These are phyloP conservation scores for Sebastes trivittatus DNA, from an alignment of 2,797 vertebrate genomes.

Conservation along the genomic window DNA sequence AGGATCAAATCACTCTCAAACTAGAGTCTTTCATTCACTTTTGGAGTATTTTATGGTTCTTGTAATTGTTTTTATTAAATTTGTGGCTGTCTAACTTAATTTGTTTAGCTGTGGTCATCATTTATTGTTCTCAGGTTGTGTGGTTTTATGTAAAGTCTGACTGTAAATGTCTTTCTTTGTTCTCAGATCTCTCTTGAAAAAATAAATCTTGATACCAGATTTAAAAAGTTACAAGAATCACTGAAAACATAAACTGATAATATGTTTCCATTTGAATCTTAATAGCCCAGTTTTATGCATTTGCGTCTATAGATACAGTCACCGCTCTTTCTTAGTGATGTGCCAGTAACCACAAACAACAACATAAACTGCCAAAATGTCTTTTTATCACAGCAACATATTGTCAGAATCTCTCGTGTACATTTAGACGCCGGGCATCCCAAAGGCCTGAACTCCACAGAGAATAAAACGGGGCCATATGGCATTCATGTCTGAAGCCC, in stretches of 20 bases:
- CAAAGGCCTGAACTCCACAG: constrained; percentile 68
- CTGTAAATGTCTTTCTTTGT: neutral
- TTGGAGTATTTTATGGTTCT: neutral
- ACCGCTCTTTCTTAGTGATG: neutral
- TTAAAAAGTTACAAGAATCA: neutral
- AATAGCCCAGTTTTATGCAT: neutral
- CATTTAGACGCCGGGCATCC: constrained; percentile 61
- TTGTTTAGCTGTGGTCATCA: neutral
- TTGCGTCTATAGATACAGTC: neutral
- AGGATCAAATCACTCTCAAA: neutral
- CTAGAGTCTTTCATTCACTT: neutral
- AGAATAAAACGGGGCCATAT: constrained; percentile 76
- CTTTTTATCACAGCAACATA: constrained; percentile 48
- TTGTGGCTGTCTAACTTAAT: neutral
- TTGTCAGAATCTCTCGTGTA: constrained; percentile 56
- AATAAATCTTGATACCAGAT: neutral
- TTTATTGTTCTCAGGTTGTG: neutral
- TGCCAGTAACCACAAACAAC: constrained; percentile 40
- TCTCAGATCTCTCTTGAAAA: neutral
- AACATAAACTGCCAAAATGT: constrained; percentile 51
- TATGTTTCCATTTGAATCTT: neutral
- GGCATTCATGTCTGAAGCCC: constrained; percentile 72
- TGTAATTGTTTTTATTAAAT: neutral
- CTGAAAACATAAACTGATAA: neutral
- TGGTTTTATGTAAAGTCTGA: neutral